Base-by-base conservation (phyloP, 2,113 vertebrate genomes). In the Ptychochromis oligacanthus region DNA sequence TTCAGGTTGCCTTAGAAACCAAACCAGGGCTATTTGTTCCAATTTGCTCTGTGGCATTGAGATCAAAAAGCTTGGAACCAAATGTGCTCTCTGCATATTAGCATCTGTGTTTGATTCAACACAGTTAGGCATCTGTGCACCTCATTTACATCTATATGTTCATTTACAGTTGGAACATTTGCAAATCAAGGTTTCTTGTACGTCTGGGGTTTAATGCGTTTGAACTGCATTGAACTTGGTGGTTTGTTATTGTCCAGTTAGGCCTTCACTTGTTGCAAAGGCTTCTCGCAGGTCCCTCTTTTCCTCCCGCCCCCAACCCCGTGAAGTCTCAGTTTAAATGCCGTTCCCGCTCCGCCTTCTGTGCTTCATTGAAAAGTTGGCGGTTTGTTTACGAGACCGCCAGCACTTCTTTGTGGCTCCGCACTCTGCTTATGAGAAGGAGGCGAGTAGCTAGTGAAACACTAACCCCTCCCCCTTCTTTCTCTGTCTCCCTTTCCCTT, bases 1-100 rank as follows among this genome's bases (percentile, higher is more conserved):
- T 80, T 59, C 83, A 72, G 84, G 95, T 95, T 95, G 93, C 93
- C 87, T 49, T 93, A 92, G 95, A 93, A 95, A 96, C 95, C 87
- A 60, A 72, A 26, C 28, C 79, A n/a, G 90, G 82, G 77, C 88
- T 82, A 90, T 93, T 94, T 91, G 93, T 94, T 93, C 92, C 87
- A 93, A 92, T 94, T 92, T 91, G 91, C 90, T 88, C 60, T 72
- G 78, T 78, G 80, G 78, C 62, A 78, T 81, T 2, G 78, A 90
- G 87, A 94, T 92, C 90, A 90, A 92, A 92, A 92, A 87, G 79
- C 84, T 26, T 13, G 54, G 67, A 77, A 2, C 79, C 80, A 59
- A 75, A 89, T 76, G 80, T 81, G 80, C 81, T 88, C 81, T 76
- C 76, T 81, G 79, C 62, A 52, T 84, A 86, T 92, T 91, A 90